phyloP scores from a whole-genome alignment of 2,113 vertebrate species.

The Mus musculus region DNA sequence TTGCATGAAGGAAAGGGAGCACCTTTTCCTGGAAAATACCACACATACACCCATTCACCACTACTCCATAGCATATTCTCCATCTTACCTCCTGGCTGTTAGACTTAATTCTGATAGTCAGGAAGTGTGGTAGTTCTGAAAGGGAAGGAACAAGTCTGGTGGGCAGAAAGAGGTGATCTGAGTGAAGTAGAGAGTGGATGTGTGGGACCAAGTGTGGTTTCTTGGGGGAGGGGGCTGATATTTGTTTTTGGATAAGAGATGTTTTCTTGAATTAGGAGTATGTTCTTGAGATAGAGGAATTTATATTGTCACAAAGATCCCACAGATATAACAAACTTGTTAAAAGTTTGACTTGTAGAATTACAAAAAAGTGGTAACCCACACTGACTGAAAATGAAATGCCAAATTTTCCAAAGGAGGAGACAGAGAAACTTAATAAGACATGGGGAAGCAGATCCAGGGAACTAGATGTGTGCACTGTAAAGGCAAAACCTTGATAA shows the following conservation, averaged over 20 bases:
- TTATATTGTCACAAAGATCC: not conserved
- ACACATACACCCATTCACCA: no score
- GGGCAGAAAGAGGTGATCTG: not conserved
- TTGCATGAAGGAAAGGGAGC: not conserved
- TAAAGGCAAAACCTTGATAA: not conserved
- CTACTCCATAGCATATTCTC: not conserved
- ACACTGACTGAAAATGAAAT: slow-evolving; percentile 9
- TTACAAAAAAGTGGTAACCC: not conserved
- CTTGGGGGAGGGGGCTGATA: not conserved
- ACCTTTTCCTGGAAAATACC: not conserved
- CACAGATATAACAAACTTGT: not conserved
- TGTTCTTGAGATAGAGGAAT: not conserved
- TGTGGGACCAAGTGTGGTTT: not conserved
- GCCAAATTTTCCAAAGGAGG: not conserved
- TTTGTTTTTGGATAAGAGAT: not conserved
- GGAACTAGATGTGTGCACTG: not conserved
- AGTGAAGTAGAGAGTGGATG: not conserved
- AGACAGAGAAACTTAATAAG: slow-evolving; percentile 5
- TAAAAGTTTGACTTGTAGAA: not conserved
- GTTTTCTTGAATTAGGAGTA: not conserved
- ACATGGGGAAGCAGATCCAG: not conserved
- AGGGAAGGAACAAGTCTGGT: not conserved
- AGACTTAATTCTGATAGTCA: not conserved
- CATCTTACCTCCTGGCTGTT: not conserved
- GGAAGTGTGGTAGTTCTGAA: not conserved